These are phyloP conservation scores for Thymelicus acteon DNA, from an alignment of 2,888 invertebrate species.

Conservation along the genomic window DNA sequence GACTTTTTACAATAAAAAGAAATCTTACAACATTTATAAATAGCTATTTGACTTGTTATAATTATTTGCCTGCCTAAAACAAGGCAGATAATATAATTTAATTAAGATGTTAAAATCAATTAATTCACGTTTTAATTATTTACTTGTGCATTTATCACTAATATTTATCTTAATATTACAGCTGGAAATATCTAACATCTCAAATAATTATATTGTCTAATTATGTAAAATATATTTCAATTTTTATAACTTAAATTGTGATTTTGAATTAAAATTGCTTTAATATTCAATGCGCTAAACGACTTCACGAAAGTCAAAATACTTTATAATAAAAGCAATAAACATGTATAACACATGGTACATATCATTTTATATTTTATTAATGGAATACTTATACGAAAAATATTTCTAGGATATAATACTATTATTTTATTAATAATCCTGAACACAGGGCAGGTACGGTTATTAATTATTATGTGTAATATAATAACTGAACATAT, in stretches of 20 bases:
- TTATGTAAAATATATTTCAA: slow-evolving; percentile 23
- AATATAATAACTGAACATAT: slow-evolving; percentile 61
- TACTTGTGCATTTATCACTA: slow-evolving; percentile 4
- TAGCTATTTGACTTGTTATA: slow-evolving; percentile 18
- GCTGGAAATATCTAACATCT: slow-evolving; percentile 2
- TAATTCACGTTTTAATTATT: background rate
- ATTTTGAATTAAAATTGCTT: background rate
- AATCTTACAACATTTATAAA: slow-evolving; percentile 47
- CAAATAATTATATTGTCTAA: background rate
- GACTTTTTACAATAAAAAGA: slow-evolving; percentile 65
- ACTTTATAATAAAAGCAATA: background rate
- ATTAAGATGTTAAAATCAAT: background rate
- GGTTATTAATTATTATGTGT: slow-evolving; percentile 63
- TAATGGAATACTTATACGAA: slow-evolving; percentile 16
- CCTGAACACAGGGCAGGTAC: slow-evolving; percentile 84
- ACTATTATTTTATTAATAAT: slow-evolving; percentile 51
- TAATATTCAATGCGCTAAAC: background rate
- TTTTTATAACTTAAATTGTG: slow-evolving; percentile 15
- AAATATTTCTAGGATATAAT: slow-evolving; percentile 38
- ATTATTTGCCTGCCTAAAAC: background rate
- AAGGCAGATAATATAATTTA: background rate
- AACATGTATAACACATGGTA: background rate
- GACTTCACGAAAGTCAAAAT: background rate
- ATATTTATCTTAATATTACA: slow-evolving; percentile 2
- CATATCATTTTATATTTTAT: background rate